Base-by-base conservation (phyloP, 2,113 vertebrate species). In the Danionella cerebrum region DNA sequence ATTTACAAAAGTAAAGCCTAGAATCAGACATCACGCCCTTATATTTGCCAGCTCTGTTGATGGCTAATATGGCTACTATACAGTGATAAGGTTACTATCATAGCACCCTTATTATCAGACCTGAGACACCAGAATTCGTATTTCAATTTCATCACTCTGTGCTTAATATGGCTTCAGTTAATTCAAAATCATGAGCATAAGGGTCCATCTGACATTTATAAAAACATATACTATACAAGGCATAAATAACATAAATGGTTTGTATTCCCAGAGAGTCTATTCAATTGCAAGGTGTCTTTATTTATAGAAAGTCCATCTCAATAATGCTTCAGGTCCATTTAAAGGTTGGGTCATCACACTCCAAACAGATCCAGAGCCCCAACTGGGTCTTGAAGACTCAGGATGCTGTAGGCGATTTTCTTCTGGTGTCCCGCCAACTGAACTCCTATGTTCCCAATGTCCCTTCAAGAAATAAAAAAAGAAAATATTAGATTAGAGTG, bases 351-450 rank as follows among this genome's bases (percentile, higher is more conserved):
- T 9, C 22, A 48, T 87, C 82, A 91, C 77, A 90, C 87, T 13
- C 87, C 73, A 48, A 88, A 93, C 51, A 90, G 84, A 21, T 92
- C 93, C 73, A 92, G 84, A 0, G 88, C 78, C 57, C 83, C 89
- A 7, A 83, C 86, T 69, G 93, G 91, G 44, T 97, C 95, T 84
- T 93, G 93, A 73, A 98, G 84, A 8, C 93, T 91, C 80, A 97
- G 79, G 74, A 98, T 91, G 85, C 96, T 97, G 84, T 94, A 96
- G 58, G 89, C 88, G 0, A 97, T 92, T 71, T 94, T 90, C 68
- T 98, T 98, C 88, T 97, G 93, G 87, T 97, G 96, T 8, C 96
- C 95, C 0, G 94, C 93, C 65, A 96, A 75, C 3, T 91, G 91
- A 38, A 98, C 93, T 0, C 96, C 96, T 0, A 97, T 89, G 16